Conservation (phyloP, 2,797 vertebrate species). For the Girardinus metallicus region DNA sequence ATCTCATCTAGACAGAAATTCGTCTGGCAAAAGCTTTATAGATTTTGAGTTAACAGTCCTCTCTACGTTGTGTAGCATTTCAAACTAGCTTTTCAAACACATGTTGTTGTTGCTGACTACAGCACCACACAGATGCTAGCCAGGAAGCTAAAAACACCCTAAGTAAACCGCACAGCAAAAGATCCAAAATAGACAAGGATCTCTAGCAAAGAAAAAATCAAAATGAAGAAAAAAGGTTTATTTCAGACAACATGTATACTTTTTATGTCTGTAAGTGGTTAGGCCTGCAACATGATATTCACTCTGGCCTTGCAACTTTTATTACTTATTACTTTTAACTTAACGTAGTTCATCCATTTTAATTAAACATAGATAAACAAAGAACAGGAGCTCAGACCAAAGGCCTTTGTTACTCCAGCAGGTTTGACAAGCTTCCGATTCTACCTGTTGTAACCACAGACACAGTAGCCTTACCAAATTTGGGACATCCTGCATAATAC, state of each 20-base stretch:
- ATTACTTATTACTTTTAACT: background rate
- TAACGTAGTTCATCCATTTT: conserved; percentile 4
- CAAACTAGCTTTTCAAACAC: background rate
- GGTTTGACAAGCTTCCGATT: conserved; percentile 71
- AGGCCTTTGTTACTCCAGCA: conserved; percentile 26
- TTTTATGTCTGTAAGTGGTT: background rate
- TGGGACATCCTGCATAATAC: conserved; percentile 54
- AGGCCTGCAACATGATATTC: background rate
- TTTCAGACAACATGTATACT: background rate
- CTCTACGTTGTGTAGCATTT: background rate
- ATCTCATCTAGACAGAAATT: background rate
- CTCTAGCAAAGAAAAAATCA: background rate
- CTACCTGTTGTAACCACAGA: conserved; percentile 51
- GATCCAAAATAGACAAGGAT: background rate
- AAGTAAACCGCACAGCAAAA: background rate
- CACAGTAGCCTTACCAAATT: conserved; percentile 69
- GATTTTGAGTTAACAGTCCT: background rate
- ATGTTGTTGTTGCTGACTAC: conserved; percentile 3
- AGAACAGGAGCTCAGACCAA: conserved; percentile 28
- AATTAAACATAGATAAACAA: conserved; percentile 24
- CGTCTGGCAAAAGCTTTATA: background rate
- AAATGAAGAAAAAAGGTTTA: background rate
- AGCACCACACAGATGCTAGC: background rate
- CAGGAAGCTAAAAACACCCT: background rate
- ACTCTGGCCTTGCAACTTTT: conserved; percentile 23